phyloP scores from a whole-genome alignment of 2,888 invertebrate species.

The Girardia tigrina region DNA sequence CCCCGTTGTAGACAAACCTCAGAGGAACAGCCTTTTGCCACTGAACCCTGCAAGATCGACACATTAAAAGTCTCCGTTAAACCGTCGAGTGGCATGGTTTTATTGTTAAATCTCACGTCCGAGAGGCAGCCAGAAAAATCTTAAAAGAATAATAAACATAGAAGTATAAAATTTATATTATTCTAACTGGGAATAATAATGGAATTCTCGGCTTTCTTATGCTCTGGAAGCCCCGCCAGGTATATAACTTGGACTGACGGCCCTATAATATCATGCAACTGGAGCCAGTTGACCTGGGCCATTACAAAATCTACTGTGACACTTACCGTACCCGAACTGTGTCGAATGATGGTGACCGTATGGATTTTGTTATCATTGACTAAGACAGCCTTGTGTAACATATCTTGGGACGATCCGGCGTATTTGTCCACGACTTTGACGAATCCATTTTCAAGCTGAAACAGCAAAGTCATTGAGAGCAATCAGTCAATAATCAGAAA shows the following conservation, averaged over 20 bases:
- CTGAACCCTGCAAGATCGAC: neutral
- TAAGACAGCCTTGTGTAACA: neutral
- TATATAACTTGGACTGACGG: neutral
- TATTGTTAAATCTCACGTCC: slow-evolving; percentile 5
- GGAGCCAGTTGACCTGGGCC: neutral
- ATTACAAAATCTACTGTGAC: neutral
- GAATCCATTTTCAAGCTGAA: neutral
- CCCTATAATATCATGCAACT: neutral
- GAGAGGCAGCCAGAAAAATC: neutral
- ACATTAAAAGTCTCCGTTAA: neutral
- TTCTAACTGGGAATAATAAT: neutral
- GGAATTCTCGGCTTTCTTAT: neutral
- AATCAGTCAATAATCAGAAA: too few species aligned
- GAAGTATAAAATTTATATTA: too few species aligned
- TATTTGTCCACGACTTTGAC: slow-evolving; percentile 10
- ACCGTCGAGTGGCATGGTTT: neutral
- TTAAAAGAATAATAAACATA: neutral
- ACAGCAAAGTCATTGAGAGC: too few species aligned
- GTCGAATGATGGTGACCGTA: neutral
- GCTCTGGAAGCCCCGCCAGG: neutral
- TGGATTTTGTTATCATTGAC: neutral
- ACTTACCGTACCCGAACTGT: neutral
- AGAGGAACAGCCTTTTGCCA: neutral
- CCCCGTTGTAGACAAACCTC: too few species aligned
- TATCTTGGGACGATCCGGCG: neutral